Evolutionary conservation across 2,888 invertebrate genomes (phyloP).

Genomic region (Lepidocyrtinus sp.): DNA sequence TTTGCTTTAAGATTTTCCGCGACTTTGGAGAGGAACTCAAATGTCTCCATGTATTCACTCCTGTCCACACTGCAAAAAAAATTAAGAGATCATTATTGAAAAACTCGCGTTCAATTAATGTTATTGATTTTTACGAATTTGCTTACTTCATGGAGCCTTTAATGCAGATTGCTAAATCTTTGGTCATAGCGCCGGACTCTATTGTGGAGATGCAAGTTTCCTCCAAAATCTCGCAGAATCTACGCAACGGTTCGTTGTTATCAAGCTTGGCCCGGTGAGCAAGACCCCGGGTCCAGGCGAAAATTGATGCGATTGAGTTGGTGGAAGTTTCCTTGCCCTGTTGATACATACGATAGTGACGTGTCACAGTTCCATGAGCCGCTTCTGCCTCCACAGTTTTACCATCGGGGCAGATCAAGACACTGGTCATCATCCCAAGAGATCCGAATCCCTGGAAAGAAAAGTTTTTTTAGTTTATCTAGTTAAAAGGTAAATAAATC

Average conservation of each 20-base stretch:
- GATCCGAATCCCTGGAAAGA: constrained; percentile 77
- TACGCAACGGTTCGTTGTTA: constrained; percentile 81
- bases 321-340: constrained; percentile 99
- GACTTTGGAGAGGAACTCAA: constrained; percentile 95
- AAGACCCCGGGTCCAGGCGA: constrained; percentile 97
- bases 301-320: constrained; percentile 98
- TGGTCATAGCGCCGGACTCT: constrained; percentile 96
- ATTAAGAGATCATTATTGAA: constrained; percentile 21
- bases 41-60: constrained; percentile 94
- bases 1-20: constrained; percentile 88
- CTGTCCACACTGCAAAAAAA: constrained; percentile 75
- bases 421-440: constrained; percentile 98
- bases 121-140: constrained; percentile 70
- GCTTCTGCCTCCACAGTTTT: constrained; percentile 99
- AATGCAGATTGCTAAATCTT: constrained; percentile 98
- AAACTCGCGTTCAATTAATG: not conserved
- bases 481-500: not conserved
- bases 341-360: constrained; percentile 90
- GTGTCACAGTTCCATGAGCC: constrained; percentile 92
- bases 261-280: constrained; percentile 96
- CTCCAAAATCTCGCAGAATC: constrained; percentile 90
- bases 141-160: constrained; percentile 88
- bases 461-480: no score
- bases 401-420: constrained; percentile 96
- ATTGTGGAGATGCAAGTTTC: constrained; percentile 95